Evolutionary conservation across 2,888 invertebrate species (phyloP).

Genomic region (Papilio demoleus): DNA sequence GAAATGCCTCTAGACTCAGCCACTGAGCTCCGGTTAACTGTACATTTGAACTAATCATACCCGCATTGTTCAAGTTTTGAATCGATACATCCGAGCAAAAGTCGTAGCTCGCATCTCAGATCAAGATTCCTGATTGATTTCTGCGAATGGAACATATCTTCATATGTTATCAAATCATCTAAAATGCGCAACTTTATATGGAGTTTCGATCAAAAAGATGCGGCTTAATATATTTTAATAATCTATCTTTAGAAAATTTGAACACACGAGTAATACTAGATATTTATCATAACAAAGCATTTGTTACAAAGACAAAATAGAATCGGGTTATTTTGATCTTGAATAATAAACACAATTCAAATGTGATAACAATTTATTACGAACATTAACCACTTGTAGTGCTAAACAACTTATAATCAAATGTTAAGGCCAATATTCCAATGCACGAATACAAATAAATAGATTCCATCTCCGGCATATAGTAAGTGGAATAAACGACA

Average conservation of each 20-base stretch:
- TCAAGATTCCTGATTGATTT: constrained; percentile 43
- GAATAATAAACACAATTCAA: constrained; percentile 7
- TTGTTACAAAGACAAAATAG: not conserved
- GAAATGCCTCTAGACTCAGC: constrained; percentile 46
- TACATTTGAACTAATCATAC: constrained; percentile 74
- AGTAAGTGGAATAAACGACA: constrained; percentile 72
- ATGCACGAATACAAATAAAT: constrained; percentile 67
- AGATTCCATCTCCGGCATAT: constrained; percentile 66
- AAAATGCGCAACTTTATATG: not conserved
- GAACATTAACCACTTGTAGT: constrained; percentile 4
- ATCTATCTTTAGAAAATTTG: too few species aligned
- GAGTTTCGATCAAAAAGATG: not conserved
- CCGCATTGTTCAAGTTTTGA: constrained; percentile 77
- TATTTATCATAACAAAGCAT: not conserved
- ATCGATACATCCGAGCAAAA: constrained; percentile 65
- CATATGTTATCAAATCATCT: not conserved
- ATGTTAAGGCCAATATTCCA: constrained; percentile 40
- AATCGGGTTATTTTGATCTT: not conserved
- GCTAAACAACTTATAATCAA: constrained; percentile 16
- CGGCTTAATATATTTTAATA: too few species aligned
- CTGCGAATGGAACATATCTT: constrained; percentile 7
- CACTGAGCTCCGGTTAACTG: constrained; percentile 65
- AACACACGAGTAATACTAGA: too few species aligned
- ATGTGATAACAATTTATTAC: constrained; percentile 26
- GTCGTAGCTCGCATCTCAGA: constrained; percentile 49